A percentile compares a stretch with the other conserved stretches of the same genome.
phyloP scores from a whole-genome alignment of 2,797 vertebrate species.

The Sebastolobus alascanus region DNA sequence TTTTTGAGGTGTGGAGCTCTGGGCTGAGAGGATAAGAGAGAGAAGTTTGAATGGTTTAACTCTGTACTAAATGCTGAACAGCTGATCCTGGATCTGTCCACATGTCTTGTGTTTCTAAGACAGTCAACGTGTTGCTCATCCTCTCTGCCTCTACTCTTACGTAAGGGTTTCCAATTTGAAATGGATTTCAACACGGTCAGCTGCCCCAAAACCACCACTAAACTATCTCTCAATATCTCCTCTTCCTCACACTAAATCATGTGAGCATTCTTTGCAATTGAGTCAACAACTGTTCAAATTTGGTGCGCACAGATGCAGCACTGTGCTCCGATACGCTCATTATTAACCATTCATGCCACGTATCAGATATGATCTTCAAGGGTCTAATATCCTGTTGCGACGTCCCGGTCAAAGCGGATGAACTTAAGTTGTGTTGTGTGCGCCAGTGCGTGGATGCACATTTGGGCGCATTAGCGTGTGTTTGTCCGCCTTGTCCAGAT shows the following conservation, averaged over 20 bases:
- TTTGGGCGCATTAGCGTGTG: slow-evolving; percentile 55
- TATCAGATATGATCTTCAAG: slow-evolving; percentile 55
- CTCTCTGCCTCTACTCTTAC: slow-evolving; percentile 13
- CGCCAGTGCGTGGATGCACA: slow-evolving; percentile 18
- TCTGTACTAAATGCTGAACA: slow-evolving; percentile 7
- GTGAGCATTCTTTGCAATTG: slow-evolving; percentile 18
- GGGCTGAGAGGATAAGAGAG: slow-evolving; percentile 32
- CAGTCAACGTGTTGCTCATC: slow-evolving; percentile 3
- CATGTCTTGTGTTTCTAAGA: slow-evolving; percentile 17
- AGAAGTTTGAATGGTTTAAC: slow-evolving; percentile 34
- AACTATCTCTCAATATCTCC: slow-evolving; percentile 5
- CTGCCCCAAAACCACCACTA: slow-evolving; percentile 1
- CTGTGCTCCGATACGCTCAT: slow-evolving; percentile 41
- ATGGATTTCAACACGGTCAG: slow-evolving; percentile 38
- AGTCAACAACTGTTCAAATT: slow-evolving; percentile 32
- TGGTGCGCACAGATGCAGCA: slow-evolving; percentile 24
- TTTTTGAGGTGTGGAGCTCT: slow-evolving; percentile 18
- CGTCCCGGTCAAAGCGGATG: slow-evolving; percentile 45
- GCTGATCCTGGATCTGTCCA: not conserved
- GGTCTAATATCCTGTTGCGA: slow-evolving; percentile 72
- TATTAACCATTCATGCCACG: slow-evolving; percentile 42
- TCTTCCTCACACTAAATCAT: slow-evolving; percentile 11
- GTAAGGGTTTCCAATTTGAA: slow-evolving; percentile 39
- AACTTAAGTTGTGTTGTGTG: not conserved
- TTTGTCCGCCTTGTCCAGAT: slow-evolving; percentile 74